Evolutionary conservation across 2,113 vertebrate genomes (phyloP).

Genomic region (Anhinga anhinga): DNA sequence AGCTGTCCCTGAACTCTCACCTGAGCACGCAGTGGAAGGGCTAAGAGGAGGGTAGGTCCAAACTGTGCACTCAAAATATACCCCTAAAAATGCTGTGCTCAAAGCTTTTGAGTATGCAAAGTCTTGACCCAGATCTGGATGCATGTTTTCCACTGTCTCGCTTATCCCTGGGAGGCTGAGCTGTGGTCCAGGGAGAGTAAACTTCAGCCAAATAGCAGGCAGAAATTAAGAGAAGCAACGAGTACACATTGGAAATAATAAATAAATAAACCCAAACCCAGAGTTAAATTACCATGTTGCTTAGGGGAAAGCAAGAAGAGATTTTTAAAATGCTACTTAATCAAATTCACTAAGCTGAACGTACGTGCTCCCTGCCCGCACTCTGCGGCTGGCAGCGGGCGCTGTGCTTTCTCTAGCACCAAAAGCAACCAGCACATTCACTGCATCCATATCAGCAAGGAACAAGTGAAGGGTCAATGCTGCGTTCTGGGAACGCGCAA

Average conservation of each 20-base stretch:
- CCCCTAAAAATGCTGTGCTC: background rate
- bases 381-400: background rate
- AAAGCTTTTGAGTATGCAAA: background rate
- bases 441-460: background rate
- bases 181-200: background rate
- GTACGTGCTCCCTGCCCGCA: rapidly evolving
- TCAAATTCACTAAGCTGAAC: background rate
- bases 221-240: background rate
- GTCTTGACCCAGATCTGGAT: background rate
- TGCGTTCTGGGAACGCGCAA: background rate
- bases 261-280: background rate
- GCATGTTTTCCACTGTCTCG: background rate
- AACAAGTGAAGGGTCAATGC: rapidly evolving
- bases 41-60: background rate
- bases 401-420: background rate
- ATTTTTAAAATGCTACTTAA: too few relatives aligned
- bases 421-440: background rate
- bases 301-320: background rate
- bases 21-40: background rate
- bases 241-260: background rate
- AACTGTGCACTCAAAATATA: rapidly evolving
- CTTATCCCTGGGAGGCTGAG: background rate
- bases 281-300: background rate
- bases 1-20: background rate
- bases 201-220: background rate